Base-by-base conservation (phyloP, 2,797 vertebrate genomes). In the Nannoperca obscura region DNA sequence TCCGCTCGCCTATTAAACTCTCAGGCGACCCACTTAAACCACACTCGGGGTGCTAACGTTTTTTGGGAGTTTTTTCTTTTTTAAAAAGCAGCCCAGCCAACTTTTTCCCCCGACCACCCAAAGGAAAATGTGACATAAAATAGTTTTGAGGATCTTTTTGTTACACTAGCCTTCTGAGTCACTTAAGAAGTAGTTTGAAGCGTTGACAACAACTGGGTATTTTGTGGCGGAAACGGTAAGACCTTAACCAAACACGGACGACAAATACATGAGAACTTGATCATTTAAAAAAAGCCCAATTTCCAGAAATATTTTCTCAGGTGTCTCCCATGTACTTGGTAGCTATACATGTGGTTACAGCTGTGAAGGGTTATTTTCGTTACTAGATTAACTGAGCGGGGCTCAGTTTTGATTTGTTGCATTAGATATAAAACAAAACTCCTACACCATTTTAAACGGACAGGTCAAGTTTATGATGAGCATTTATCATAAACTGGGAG, bases 21-120 rank as follows among this genome's bases (percentile, higher is more conserved):
- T 74, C 70, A 70, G 67, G 57, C 58, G 49, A 82, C 83, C 90
- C 89, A 88, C 78, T 88, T 86, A 77, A 83, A 80, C 71, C 85
- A 58, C 71, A 63, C 69, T 78, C 64, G 38, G 66, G 64, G 62
- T 19, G 38, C 68, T 72, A 42, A 68, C 2, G 10, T 3, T 44
- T 75, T 79, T 46, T 42, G 22, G 14, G 57, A 49, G 47, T 68
- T 42, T 36, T 70, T 54, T 40, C 40, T 72, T 36, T 34, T 71
- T 58, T 40, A 32, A 34, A 36, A 36, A 68, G 62, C 32, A 50
- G 63, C 44, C 38, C 3, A 62, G 59, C 78, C 24, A n/a, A 38
- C 61, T 72, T 34, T 69, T 63, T 34, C 9, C 4, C 7, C 44
- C 63, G 63, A 61, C 80, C 63, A 67, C 62, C 66, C 67, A 82